Base-by-base conservation (phyloP, 2,113 vertebrate genomes). In the Mesitornis unicolor region DNA sequence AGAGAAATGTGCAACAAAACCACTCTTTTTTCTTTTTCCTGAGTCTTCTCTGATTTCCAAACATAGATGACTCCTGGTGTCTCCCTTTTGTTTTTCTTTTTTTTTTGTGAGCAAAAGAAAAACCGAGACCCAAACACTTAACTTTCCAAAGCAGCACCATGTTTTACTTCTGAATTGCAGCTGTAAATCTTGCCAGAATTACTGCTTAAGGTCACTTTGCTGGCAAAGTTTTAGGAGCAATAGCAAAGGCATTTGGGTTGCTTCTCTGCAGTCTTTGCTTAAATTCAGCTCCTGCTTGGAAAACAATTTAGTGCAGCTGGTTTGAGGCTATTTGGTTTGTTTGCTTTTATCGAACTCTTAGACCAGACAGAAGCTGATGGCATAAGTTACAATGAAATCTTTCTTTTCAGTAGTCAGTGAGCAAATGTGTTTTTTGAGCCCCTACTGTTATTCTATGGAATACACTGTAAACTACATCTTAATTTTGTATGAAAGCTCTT, bases 401-500 rank as follows among this genome's bases (percentile, higher is more conserved):
- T 96, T 94, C 77, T 95, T 89, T 84, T 87, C 63, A 74, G 67
- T 45, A 91, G 87, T 79, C 77, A 56, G 67, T 87, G 74, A 96
- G 91, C 59, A 95, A 95, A 90, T 95, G 19, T 80, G 87, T 19
- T 95, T 96, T 94, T 94, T 8, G 17, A 91, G 59, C 57, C 91
- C 48, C 67, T 90, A 5, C 93, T 96, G 91, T 95, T 96, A 91
- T 69, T 94, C 33, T 24, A 31, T 0, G 7, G 81, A 89, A 75
- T 83, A 83, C 18, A 4, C 64, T 87, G 69, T 94, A 91, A 96
- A 89, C 78, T 91, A 79, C 84, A 77, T 93, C 91, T 94, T 85
- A 91, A 89, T 96, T 96, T 96, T 85, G 74, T 82, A 73, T 93
- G 87, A 94, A 96, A 94, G 94, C 81, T 64, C 78, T 87, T 87